A percentile compares a stretch with the other conserved stretches of the same genome.
phyloP scores from a whole-genome alignment of 2,113 vertebrate species.

The Opisthocomus hoazin region DNA sequence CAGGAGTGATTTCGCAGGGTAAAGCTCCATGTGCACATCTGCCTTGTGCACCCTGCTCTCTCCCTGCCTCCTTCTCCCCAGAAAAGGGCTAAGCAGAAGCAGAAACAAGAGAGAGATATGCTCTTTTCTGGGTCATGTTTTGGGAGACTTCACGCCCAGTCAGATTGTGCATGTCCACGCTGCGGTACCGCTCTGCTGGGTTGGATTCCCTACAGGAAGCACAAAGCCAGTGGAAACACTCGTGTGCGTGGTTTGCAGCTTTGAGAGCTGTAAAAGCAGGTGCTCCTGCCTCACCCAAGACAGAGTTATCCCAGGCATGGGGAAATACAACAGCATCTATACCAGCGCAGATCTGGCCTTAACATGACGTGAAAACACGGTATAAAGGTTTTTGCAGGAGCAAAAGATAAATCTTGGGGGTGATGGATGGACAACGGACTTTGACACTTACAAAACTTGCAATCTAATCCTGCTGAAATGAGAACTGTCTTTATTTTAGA shows the following conservation, averaged over 20 bases:
- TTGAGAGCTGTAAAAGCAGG: neutral
- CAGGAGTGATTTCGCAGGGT: neutral
- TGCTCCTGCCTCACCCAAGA: neutral
- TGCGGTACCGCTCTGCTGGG: rapidly evolving
- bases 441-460: neutral
- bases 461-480: neutral
- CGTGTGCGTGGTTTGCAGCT: neutral
- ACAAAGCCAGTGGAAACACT: neutral
- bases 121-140: neutral
- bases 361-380: neutral
- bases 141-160: neutral
- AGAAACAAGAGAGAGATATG: neutral
- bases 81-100: neutral
- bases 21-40: neutral
- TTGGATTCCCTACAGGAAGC: neutral
- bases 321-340: neutral
- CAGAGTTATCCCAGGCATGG: neutral
- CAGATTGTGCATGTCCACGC: too few relatives aligned
- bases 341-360: neutral
- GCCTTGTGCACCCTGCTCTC: neutral
- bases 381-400: neutral
- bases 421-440: neutral
- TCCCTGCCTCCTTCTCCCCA: neutral
- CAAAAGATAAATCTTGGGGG: neutral
- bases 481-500: neutral